Percentiles rank a stretch among this genome's conserved stretches.
phyloP scores from a whole-genome alignment of 2,797 vertebrate genomes.

The Muraenolepis orangiensis region DNA sequence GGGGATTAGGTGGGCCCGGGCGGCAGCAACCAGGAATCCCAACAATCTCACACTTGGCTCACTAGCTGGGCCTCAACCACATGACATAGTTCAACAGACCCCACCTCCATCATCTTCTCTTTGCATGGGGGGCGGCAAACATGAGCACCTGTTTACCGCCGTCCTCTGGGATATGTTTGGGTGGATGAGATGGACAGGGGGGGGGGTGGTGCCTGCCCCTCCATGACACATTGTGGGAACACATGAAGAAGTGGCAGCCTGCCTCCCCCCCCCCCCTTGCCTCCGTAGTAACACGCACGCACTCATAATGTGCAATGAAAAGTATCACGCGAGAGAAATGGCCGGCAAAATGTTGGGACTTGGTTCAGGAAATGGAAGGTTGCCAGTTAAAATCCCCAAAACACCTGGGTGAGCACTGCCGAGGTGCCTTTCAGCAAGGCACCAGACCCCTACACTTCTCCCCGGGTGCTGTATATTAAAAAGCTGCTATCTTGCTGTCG shows the following conservation, averaged over 20 bases:
- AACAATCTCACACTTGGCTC: constrained; percentile 73
- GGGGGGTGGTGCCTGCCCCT: constrained; percentile 48
- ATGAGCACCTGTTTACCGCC: constrained; percentile 63
- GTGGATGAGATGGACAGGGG: constrained; percentile 29
- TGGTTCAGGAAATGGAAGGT: no score
- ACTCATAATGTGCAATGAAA: no score
- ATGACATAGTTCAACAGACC: constrained; percentile 62
- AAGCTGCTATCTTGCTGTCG: no score
- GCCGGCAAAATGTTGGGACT: no score
- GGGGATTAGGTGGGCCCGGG: constrained; percentile 69
- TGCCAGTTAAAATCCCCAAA: no score
- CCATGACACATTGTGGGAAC: constrained; percentile 44
- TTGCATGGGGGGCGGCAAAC: constrained; percentile 29
- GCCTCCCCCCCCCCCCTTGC: no score
- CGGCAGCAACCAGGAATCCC: constrained; percentile 71
- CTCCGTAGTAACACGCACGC: no score
- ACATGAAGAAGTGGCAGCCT: neutral
- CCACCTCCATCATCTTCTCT: constrained; percentile 22
- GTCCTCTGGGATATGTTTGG: constrained; percentile 48
- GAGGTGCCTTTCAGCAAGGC: no score
- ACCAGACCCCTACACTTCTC: no score
- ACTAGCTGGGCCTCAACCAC: constrained; percentile 59
- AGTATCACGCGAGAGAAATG: no score
- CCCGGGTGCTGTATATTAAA: no score
- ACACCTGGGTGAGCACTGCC: no score